Conservation (phyloP, 64 coral and sea anemone genomes). For the Acropora tenuis region DNA sequence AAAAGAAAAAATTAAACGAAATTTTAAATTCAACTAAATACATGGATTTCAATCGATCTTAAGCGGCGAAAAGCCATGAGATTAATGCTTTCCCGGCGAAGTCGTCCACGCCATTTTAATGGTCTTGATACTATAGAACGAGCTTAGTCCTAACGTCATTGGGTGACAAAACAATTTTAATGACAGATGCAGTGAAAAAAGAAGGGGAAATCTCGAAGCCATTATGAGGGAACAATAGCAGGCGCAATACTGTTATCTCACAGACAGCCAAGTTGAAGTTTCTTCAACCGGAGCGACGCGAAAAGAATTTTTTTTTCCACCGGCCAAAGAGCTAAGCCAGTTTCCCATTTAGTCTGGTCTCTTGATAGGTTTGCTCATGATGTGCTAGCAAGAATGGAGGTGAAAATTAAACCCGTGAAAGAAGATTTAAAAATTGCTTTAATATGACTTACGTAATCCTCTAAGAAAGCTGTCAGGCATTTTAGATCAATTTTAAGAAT, state of each 20-base stretch:
- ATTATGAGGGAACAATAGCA: neutral
- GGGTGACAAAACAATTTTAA: neutral
- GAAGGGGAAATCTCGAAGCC: neutral
- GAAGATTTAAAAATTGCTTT: neutral
- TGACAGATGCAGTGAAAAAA: neutral
- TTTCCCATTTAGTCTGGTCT: neutral
- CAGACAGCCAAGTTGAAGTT: neutral
- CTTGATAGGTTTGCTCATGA: slow-evolving; percentile 27
- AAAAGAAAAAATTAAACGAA: neutral
- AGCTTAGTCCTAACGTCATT: neutral
- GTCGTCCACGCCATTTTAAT: neutral
- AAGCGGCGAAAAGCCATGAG: neutral
- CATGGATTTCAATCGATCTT: slow-evolving; percentile 4
- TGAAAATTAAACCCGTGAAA: neutral
- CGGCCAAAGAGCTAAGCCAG: neutral
- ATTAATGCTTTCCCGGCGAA: slow-evolving; percentile 10
- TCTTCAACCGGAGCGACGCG: neutral
- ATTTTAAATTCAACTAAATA: neutral
- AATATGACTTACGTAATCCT: slow-evolving; percentile 16
- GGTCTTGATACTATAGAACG: neutral
- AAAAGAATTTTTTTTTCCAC: neutral
- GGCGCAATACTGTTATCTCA: neutral
- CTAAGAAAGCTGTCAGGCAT: slow-evolving; percentile 21
- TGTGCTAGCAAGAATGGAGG: neutral
- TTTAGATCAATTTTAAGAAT: slow-evolving; percentile 1